Evolutionary conservation across 1,140 invertebrate species (phyloP).

Genomic region (Asbolus verrucosus): DNA sequence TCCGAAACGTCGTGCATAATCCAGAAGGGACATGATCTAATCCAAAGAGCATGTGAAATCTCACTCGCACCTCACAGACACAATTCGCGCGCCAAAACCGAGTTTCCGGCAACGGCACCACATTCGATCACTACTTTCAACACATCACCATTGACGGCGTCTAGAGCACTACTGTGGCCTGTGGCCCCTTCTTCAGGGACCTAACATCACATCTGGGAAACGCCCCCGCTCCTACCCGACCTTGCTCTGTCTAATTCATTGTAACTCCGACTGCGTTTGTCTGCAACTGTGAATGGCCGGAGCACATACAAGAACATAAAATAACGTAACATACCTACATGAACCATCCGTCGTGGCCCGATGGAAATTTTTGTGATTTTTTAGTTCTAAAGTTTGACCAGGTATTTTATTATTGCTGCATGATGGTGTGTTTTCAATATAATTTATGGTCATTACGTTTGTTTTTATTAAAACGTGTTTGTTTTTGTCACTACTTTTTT

Average conservation of each 20-base stretch:
- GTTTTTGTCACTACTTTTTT: too few species aligned
- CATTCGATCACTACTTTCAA: conserved; percentile 12
- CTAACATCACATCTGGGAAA: conserved; percentile 34
- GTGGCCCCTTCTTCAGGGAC: conserved; percentile 32
- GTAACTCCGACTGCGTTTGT: conserved; percentile 17
- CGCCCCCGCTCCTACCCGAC: conserved; percentile 40
- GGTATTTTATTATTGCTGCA: too few species aligned
- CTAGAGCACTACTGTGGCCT: conserved; percentile 29
- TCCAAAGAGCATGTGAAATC: background rate
- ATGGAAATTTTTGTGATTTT: too few species aligned
- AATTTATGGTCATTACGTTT: too few species aligned
- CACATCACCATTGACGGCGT: conserved; percentile 21
- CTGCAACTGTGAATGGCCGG: conserved; percentile 28
- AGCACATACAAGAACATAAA: conserved; percentile 2
- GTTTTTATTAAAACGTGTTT: too few species aligned
- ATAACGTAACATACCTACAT: background rate
- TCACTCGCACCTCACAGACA: conserved; percentile 20
- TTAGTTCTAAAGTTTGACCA: too few species aligned
- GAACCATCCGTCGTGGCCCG: background rate
- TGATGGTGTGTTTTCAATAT: too few species aligned
- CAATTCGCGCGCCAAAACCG: conserved; percentile 22
- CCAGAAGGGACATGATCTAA: background rate
- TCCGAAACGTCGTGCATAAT: background rate
- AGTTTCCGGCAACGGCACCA: background rate
- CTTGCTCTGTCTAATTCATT: conserved; percentile 40